Conservation (phyloP, 2,888 invertebrate genomes). For the Nomada goodeniana region DNA sequence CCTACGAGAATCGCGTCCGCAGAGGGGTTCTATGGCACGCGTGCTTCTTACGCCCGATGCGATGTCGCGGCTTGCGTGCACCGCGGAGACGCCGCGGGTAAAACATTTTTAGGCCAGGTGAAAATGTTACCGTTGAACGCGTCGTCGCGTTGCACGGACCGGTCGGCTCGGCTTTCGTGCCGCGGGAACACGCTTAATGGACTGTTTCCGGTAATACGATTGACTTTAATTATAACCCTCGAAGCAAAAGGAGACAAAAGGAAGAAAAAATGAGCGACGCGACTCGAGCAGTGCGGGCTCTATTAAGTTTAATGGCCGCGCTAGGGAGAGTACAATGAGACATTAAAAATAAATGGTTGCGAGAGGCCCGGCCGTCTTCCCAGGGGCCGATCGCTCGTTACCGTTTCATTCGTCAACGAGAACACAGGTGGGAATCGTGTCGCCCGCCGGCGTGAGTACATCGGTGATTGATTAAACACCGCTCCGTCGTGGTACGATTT, state of each 20-base stretch:
- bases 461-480: neutral
- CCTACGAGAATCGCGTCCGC: neutral
- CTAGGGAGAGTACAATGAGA: constrained; percentile 72
- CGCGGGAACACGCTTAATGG: constrained; percentile 62
- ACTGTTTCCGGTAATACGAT: constrained; percentile 73
- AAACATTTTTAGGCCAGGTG: neutral
- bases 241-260: constrained; percentile 16
- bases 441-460: neutral
- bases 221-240: constrained; percentile 70
- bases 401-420: neutral
- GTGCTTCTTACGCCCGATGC: neutral
- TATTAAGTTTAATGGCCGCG: constrained; percentile 72
- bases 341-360: constrained; percentile 73
- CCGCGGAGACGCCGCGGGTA: too few species aligned
- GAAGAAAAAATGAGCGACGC: constrained; percentile 49
- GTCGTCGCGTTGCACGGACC: constrained; percentile 22
- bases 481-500: neutral
- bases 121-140: constrained; percentile 11
- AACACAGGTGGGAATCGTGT: constrained; percentile 30
- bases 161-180: constrained; percentile 51
- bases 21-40: neutral
- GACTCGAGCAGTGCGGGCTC: constrained; percentile 63
- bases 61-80: neutral
- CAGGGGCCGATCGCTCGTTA: neutral
- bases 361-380: constrained; percentile 47